These are phyloP conservation scores for Ophion slaviceki DNA, from an alignment of 2,888 invertebrate species.

Conservation along the genomic window DNA sequence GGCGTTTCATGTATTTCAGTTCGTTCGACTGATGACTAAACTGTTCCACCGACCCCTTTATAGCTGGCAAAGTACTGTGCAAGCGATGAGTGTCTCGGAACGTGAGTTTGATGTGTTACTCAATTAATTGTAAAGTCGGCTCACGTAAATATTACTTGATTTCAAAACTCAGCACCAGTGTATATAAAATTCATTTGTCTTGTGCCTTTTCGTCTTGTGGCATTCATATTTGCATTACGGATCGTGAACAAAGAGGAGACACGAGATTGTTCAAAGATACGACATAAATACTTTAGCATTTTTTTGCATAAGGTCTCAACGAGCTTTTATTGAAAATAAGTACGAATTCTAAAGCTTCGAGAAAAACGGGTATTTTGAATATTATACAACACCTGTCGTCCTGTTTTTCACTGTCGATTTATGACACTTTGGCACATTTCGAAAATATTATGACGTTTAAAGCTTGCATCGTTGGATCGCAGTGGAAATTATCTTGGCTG, in stretches of 20 bases:
- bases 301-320: not conserved
- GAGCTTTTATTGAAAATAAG: not conserved
- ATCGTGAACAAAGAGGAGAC: not conserved
- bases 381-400: not conserved
- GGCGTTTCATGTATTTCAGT: conserved; percentile 43
- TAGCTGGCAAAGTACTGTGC: conserved; percentile 68
- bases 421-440: not conserved
- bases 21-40: conserved; percentile 72
- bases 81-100: conserved; percentile 71
- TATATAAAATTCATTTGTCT: conserved; percentile 26
- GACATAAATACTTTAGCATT: not conserved
- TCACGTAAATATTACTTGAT: conserved; percentile 71
- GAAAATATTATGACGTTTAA: too few species aligned
- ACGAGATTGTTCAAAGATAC: not conserved
- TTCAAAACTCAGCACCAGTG: conserved; percentile 53
- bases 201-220: conserved; percentile 7
- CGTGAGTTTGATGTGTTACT: conserved; percentile 74
- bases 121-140: conserved; percentile 71
- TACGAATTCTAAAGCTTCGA: not conserved
- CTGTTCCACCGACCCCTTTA: conserved; percentile 77
- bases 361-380: not conserved
- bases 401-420: not conserved
- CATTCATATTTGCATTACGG: not conserved
- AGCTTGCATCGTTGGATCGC: too few species aligned
- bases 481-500: too few species aligned